Evolutionary conservation across 2,888 invertebrate species (phyloP), one percentile per base, ranked within the genome.

Genomic region (Brachylomia viminalis): DNA sequence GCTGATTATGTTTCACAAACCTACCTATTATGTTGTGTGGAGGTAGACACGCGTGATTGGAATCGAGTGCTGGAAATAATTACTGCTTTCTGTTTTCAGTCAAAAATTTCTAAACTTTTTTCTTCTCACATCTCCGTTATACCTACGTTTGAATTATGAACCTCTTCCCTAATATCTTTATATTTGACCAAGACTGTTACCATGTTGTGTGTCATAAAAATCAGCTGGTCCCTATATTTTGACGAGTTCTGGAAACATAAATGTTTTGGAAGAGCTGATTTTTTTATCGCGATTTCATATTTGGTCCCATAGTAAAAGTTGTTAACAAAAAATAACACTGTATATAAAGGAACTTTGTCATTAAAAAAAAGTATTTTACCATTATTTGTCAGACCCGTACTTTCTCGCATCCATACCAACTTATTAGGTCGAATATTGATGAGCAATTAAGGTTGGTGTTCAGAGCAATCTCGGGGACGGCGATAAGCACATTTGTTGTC

Each of bases 371-470:
- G 15, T 0, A 23, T 15, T 23, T 33, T 23, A 33, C 8, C 33
- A 20, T 49, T 49, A 6, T 13, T 6, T 54, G 20, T 38, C 5
- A 20, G 3, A 0, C 0, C 20, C 38, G 86, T 82, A 92, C 80
- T 92, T 92, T 82, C 89, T 72, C 6, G 13, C 82, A 27, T 20
- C 91, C 90, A 83, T 88, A 77, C 87, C 80, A 73, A 75, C 90
- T 92, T 93, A 93, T 92, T 92, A 93, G 93, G 91, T 87, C 88
- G 92, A 92, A 95, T 95, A 96, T 96, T 95, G 95, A 95, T 95
- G 95, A 94, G 93, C 96, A 96, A 96, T 96, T 96, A 96, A 95
- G 95, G 89, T 90, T 87, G 89, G 93, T 95, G 95, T 95, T 93
- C 92, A 87, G 87, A 89, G 92, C 93, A 93, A 95, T 95, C 95